phyloP scores from a whole-genome alignment of 1,140 invertebrate genomes.

The Bombus breviceps region DNA sequence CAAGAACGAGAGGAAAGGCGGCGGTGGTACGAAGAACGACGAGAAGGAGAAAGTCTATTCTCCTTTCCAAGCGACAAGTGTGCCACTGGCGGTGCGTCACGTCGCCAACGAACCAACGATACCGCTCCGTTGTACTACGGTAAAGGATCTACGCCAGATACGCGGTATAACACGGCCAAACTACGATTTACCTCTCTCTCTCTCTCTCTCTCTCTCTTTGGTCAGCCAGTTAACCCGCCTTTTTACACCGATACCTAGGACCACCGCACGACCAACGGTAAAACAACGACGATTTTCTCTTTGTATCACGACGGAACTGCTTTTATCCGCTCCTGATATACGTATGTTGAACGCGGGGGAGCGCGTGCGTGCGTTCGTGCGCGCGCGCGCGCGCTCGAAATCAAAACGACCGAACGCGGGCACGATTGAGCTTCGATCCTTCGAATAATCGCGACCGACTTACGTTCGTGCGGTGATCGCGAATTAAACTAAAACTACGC shows the following conservation, averaged over 20 bases:
- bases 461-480: not conserved
- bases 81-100: slow-evolving; percentile 57
- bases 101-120: slow-evolving; percentile 27
- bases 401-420: not conserved
- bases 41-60: slow-evolving; percentile 73
- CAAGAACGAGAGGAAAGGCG: slow-evolving; percentile 38
- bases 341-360: not conserved
- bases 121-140: slow-evolving; percentile 9
- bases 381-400: not conserved
- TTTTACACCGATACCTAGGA: not conserved
- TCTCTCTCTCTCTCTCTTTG: slow-evolving; percentile 18
- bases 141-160: not conserved
- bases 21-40: slow-evolving; percentile 41
- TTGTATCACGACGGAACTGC: not conserved
- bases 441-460: not conserved
- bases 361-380: not conserved
- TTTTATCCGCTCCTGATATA: no score
- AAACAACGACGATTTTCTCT: not conserved
- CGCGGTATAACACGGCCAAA: slow-evolving; percentile 9
- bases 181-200: slow-evolving; percentile 11
- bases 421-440: not conserved
- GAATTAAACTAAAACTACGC: not conserved
- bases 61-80: slow-evolving; percentile 66
- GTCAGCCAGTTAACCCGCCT: not conserved
- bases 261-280: slow-evolving; percentile 8